These are phyloP conservation scores for Cladorhizidae sp. DNA, from an alignment of 37 sponge, comb jelly and placozoan genomes.

Conservation along the genomic window DNA sequence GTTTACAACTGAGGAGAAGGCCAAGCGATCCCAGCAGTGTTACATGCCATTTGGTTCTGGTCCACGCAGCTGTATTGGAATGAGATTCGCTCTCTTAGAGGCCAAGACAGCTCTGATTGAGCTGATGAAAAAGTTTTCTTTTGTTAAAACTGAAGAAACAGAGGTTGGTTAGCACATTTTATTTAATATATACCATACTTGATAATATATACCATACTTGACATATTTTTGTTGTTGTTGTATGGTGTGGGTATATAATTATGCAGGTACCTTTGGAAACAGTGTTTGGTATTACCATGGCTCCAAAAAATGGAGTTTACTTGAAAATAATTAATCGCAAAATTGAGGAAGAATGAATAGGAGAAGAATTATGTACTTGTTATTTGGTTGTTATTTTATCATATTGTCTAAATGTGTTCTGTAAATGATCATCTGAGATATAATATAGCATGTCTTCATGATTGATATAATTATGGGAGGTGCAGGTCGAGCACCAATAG, in stretches of 20 bases:
- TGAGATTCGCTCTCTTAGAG: conserved; percentile 80
- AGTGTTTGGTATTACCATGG: conserved; percentile 54
- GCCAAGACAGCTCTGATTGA: conserved; percentile 66
- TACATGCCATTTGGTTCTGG: conserved; percentile 82
- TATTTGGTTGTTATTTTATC: too few species aligned
- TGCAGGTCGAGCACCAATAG: too few species aligned
- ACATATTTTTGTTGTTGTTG: neutral
- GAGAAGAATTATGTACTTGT: too few species aligned
- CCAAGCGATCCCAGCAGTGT: conserved; percentile 39
- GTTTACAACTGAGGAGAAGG: conserved; percentile 70
- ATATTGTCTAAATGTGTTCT: too few species aligned
- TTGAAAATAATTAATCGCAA: conserved; percentile 19
- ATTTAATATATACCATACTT: neutral
- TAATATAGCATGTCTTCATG: too few species aligned
- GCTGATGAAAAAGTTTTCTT: conserved; percentile 54
- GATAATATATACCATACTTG: neutral
- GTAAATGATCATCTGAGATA: too few species aligned
- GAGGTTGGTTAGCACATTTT: neutral
- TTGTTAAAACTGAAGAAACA: conserved; percentile 50
- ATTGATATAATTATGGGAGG: too few species aligned
- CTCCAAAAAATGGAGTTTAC: conserved; percentile 65
- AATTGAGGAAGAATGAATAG: too few species aligned
- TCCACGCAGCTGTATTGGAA: conserved; percentile 81
- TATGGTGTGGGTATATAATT: neutral
- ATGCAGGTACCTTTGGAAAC: conserved; percentile 53